Percentiles rank a stretch among this genome's conserved stretches.
Conservation (phyloP, 30 jellyfish, hydroid and myxozoan species). For the Rhopilema esculentum region DNA sequence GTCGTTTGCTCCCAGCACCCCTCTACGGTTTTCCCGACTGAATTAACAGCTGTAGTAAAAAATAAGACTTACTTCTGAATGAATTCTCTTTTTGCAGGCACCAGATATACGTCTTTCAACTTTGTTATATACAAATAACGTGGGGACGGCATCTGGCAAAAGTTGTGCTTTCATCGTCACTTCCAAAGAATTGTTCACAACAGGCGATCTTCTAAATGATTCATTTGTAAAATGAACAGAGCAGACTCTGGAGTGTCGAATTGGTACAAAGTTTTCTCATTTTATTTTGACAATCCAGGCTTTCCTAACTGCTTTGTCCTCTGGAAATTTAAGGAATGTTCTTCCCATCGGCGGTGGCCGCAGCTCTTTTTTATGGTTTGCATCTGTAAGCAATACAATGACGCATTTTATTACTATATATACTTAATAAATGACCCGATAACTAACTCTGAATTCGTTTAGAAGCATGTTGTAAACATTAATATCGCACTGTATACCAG, state of each 20-base stretch:
- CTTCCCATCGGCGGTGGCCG: slow-evolving; percentile 8
- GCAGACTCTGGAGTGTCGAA: slow-evolving; percentile 17
- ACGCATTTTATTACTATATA: neutral
- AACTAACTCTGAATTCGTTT: neutral
- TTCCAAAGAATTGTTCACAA: neutral
- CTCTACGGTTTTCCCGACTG: neutral
- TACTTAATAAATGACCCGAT: neutral
- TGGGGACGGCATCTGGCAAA: neutral
- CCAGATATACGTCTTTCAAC: neutral
- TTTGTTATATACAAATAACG: neutral
- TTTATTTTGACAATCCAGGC: slow-evolving; percentile 17
- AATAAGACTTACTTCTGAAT: neutral
- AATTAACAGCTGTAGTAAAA: neutral
- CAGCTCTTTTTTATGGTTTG: slow-evolving; percentile 4
- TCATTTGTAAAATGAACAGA: slow-evolving; percentile 11
- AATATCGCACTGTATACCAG: neutral
- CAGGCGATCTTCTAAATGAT: slow-evolving; percentile 6
- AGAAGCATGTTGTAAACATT: neutral
- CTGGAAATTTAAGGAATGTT: neutral
- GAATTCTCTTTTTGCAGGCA: neutral
- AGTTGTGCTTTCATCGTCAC: neutral
- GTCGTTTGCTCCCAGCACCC: neutral
- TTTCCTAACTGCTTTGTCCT: slow-evolving; percentile 12
- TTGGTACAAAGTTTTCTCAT: slow-evolving; percentile 5
- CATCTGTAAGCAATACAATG: slow-evolving; percentile 22